phyloP scores from a whole-genome alignment of 1,140 invertebrate species.

The Battus philenor region DNA sequence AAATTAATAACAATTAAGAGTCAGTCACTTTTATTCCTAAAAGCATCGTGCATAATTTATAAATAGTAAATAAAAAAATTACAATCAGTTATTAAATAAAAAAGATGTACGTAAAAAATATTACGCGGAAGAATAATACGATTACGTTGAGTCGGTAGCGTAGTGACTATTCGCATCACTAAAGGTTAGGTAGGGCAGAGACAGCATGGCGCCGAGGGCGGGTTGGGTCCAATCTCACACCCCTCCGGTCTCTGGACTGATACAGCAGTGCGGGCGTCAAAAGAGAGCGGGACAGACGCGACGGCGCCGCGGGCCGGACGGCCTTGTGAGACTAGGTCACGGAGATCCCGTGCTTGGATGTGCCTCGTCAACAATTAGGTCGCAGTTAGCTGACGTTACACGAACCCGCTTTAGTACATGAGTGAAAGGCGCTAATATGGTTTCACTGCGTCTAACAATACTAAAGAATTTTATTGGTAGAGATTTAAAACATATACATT shows the following conservation, averaged over 20 bases:
- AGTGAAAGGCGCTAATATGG: neutral
- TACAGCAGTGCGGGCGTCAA: conserved; percentile 37
- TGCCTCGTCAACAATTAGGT: conserved; percentile 9
- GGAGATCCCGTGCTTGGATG: neutral
- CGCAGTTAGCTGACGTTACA: neutral
- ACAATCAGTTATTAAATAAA: neutral
- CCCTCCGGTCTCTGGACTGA: conserved; percentile 25
- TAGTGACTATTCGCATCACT: conserved; percentile 2
- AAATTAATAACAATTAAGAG: no score
- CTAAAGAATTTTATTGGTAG: no score
- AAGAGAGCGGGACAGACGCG: conserved; percentile 20
- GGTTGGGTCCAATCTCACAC: conserved; percentile 2
- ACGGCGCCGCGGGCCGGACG: conserved; percentile 18
- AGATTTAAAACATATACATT: no score
- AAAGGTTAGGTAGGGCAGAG: conserved; percentile 9
- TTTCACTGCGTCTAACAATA: neutral
- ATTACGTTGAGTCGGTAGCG: neutral
- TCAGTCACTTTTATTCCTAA: no score
- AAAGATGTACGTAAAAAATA: no score
- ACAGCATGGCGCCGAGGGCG: conserved; percentile 24
- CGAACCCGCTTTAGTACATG: conserved; percentile 1
- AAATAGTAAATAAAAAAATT: no score
- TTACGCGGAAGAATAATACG: no score
- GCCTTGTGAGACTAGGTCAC: conserved; percentile 27
- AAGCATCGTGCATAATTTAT: no score